phyloP scores from a whole-genome alignment of 2,888 invertebrate genomes.

The Acanthosepion esculentum region DNA sequence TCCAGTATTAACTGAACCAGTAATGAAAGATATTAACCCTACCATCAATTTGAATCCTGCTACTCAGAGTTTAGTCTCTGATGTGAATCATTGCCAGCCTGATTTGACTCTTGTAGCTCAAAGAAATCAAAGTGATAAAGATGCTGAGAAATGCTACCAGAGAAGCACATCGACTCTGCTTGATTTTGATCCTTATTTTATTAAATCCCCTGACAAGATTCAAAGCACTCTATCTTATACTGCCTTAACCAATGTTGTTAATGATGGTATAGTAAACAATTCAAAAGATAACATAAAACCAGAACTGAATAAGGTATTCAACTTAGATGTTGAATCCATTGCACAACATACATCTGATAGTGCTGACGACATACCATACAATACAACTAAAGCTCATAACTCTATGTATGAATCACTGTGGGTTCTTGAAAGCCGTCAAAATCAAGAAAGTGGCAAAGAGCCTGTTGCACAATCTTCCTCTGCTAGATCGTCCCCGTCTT shows the following conservation, averaged over 20 bases:
- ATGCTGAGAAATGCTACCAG: background rate
- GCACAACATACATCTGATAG: background rate
- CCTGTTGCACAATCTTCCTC: background rate
- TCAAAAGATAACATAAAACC: background rate
- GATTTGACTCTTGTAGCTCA: background rate
- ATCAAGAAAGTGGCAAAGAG: background rate
- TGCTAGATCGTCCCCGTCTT: background rate
- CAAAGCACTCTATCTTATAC: background rate
- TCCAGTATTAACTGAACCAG: background rate
- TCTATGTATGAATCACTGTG: background rate
- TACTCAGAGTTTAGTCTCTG: too few relatives aligned
- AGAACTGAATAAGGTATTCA: background rate
- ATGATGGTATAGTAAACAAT: background rate
- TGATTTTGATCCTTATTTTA: background rate
- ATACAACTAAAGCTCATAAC: background rate
- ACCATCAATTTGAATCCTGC: background rate
- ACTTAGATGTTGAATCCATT: background rate
- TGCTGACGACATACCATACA: background rate
- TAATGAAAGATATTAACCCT: background rate
- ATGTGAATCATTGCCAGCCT: background rate
- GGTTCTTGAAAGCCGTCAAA: background rate
- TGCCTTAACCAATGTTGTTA: background rate
- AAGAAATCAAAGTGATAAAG: background rate
- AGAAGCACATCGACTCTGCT: conserved; percentile 41
- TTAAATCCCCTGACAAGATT: background rate